Percentiles rank a stretch among this genome's conserved stretches.
Conservation (phyloP, 1,140 invertebrate species). For the Sitobion miscanthi region DNA sequence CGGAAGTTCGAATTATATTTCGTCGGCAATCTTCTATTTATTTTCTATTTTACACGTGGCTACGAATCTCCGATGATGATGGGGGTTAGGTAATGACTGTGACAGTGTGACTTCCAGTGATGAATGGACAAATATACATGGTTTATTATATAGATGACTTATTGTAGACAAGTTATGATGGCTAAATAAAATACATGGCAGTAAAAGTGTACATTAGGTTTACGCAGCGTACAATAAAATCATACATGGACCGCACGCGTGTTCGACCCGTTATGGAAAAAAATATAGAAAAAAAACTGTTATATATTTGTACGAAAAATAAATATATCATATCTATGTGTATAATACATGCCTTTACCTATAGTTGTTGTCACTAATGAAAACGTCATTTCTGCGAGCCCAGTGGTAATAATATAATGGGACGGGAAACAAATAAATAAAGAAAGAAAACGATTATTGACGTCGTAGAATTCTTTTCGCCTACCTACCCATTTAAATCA, state of each 20-base stretch:
- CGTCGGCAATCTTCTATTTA: too few species aligned
- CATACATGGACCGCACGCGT: not conserved
- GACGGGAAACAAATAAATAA: not conserved
- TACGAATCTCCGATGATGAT: too few species aligned
- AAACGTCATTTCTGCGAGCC: not conserved
- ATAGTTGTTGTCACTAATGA: not conserved
- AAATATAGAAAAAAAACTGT: not conserved
- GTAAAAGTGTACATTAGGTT: not conserved
- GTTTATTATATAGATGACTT: too few species aligned
- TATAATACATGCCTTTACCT: not conserved
- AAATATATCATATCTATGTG: not conserved
- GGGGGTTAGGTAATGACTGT: too few species aligned
- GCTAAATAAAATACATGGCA: too few species aligned
- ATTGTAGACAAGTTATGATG: too few species aligned
- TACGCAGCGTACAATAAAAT: not conserved
- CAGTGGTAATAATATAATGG: not conserved
- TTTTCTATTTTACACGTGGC: too few species aligned
- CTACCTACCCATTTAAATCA: not conserved
- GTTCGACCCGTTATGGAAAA: not conserved
- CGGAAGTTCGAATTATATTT: too few species aligned
- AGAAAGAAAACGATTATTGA: conserved; percentile 15
- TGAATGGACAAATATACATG: too few species aligned
- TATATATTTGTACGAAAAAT: not conserved
- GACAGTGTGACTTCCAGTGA: too few species aligned
- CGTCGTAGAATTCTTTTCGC: conserved; percentile 1